A percentile compares a stretch with the other conserved stretches of the same genome.
Conservation (phyloP, 2,888 invertebrate genomes). For the Bugula neritina region DNA sequence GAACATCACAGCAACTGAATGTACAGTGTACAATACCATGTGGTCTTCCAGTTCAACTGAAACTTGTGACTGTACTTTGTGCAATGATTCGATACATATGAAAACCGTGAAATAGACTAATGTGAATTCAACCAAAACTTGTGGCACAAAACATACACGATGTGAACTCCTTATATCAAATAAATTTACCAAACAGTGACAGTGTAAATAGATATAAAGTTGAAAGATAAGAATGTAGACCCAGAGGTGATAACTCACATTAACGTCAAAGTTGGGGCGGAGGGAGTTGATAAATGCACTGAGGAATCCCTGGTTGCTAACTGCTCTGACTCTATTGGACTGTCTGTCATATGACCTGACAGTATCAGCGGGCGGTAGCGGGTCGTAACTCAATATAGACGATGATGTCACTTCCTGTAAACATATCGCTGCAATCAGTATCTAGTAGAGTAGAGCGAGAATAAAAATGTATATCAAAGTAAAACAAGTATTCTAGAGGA, state of each 20-base stretch:
- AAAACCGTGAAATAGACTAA: no score
- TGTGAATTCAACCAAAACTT: not conserved
- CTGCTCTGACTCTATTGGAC: conserved; percentile 37
- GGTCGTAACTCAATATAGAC: conserved; percentile 70
- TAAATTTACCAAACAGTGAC: not conserved
- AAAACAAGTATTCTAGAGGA: no score
- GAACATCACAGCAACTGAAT: not conserved
- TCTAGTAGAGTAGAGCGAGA: no score
- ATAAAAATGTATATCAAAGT: no score
- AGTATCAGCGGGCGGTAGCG: conserved; percentile 70
- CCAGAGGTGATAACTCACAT: conserved; percentile 35
- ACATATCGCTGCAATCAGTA: no score
- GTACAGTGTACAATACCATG: not conserved
- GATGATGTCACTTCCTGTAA: conserved; percentile 58
- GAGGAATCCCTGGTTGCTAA: conserved; percentile 36
- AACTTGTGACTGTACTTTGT: not conserved
- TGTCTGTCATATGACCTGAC: conserved; percentile 65
- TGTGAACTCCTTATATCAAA: no score
- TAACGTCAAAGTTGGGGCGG: conserved; percentile 64
- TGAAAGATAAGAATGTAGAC: not conserved
- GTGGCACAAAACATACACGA: not conserved
- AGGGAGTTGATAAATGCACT: conserved; percentile 67
- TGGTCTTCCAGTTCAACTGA: not conserved
- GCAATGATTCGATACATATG: not conserved
- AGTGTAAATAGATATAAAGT: not conserved